A percentile compares a stretch with the other conserved stretches of the same genome.
Evolutionary conservation across 2,113 vertebrate species (phyloP).

Genomic region (Chaenogobius annularis): DNA sequence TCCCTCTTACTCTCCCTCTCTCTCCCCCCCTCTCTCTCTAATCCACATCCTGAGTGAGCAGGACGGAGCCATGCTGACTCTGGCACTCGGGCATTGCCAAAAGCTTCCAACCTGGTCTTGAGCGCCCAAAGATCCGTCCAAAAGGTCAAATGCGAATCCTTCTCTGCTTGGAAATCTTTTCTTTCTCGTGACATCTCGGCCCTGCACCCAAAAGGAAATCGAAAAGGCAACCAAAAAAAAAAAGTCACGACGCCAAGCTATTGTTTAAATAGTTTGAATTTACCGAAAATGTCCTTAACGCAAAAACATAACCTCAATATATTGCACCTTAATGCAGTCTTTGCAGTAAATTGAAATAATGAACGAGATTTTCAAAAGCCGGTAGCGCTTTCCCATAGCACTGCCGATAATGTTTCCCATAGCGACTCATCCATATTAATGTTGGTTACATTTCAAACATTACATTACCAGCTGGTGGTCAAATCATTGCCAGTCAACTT

Average conservation of each 20-base stretch:
- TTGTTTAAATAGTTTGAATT: not conserved
- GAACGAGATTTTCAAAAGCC: not conserved
- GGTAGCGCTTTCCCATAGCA: conserved; percentile 1
- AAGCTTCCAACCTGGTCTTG: conserved; percentile 35
- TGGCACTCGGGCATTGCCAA: conserved; percentile 45
- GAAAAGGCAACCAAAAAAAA: not conserved
- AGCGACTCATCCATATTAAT: conserved; percentile 14
- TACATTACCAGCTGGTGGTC: not conserved
- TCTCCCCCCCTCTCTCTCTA: conserved; percentile 12
- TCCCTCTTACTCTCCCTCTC: not conserved
- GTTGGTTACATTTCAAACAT: conserved; percentile 11
- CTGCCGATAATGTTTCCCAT: not conserved
- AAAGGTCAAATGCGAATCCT: conserved; percentile 56
- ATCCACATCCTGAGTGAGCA: conserved; percentile 38
- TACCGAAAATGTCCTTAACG: not conserved
- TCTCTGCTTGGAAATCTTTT: conserved; percentile 37
- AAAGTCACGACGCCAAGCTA: conserved; percentile 6
- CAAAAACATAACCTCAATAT: not conserved
- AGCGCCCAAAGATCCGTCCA: conserved; percentile 14
- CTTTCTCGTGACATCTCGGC: conserved; percentile 19
- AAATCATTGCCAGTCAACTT: not conserved
- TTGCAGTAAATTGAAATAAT: not conserved
- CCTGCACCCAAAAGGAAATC: not conserved
- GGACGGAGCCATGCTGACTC: conserved; percentile 31
- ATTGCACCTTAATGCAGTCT: not conserved